phyloP scores from a whole-genome alignment of 1,140 invertebrate species.

The Babylonia areolata region DNA sequence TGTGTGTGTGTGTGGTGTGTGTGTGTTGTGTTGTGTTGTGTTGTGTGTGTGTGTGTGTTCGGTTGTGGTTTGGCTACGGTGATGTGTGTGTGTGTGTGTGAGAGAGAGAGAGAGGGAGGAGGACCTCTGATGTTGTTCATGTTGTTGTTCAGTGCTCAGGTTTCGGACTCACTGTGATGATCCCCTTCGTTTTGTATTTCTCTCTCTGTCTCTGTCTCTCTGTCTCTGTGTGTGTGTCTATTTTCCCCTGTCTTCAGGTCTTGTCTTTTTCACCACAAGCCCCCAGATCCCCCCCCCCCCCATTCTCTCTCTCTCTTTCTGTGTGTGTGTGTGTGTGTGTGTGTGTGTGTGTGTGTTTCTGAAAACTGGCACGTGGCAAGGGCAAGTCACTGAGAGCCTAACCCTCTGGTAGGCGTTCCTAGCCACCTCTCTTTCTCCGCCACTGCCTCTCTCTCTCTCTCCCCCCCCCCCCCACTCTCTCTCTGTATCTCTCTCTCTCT shows the following conservation, averaged over 20 bases:
- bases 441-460: slow-evolving; percentile 26
- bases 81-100: too few species aligned
- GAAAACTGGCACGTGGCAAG: too few species aligned
- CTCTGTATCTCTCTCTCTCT: background rate
- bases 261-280: background rate
- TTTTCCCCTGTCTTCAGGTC: background rate
- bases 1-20: too few species aligned
- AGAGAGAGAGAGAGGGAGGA: too few species aligned
- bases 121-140: too few species aligned
- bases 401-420: background rate
- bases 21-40: too few species aligned
- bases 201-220: background rate
- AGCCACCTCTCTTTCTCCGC: background rate
- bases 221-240: too few species aligned
- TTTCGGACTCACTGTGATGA: too few species aligned
- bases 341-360: background rate
- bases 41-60: too few species aligned
- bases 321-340: background rate
- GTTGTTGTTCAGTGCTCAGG: too few species aligned
- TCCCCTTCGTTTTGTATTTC: background rate
- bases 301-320: background rate
- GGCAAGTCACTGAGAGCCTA: too few species aligned
- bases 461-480: background rate
- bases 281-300: background rate
- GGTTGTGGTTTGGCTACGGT: too few species aligned